Conservation (phyloP, 2,888 invertebrate genomes). For the Drosophila testacea region DNA sequence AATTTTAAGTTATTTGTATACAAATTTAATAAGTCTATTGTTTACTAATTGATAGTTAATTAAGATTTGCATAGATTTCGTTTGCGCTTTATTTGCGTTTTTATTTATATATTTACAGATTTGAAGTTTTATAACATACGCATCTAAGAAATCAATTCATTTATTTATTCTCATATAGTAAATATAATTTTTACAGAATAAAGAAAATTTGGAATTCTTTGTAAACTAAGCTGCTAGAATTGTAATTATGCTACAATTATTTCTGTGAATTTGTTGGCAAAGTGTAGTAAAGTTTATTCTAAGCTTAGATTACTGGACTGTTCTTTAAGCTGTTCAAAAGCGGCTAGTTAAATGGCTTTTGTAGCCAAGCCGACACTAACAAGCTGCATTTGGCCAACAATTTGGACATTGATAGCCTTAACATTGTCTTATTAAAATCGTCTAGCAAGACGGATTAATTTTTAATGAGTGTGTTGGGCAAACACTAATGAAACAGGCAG, state of each 20-base stretch:
- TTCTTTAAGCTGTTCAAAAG: background rate
- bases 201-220: too few relatives aligned
- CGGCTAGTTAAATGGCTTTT: slow-evolving; percentile 21
- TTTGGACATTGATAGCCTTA: slow-evolving; percentile 40
- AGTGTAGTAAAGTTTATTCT: slow-evolving; percentile 11
- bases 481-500: slow-evolving; percentile 65
- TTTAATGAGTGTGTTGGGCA: slow-evolving; percentile 68
- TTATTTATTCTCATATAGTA: too few relatives aligned
- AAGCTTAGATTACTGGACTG: background rate
- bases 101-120: too few relatives aligned
- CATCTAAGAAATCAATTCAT: too few relatives aligned
- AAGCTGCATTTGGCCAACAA: slow-evolving; percentile 51
- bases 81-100: background rate
- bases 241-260: slow-evolving; percentile 2
- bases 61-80: background rate
- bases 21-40: background rate
- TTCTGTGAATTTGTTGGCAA: background rate
- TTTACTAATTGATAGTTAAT: slow-evolving; percentile 1
- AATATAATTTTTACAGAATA: too few relatives aligned
- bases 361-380: slow-evolving; percentile 61
- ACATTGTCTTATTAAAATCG: slow-evolving; percentile 53
- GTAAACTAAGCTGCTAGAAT: too few relatives aligned
- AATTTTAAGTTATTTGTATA: background rate
- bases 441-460: slow-evolving; percentile 70
- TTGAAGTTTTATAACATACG: too few relatives aligned